phyloP scores from a whole-genome alignment of 2,888 invertebrate genomes.

The Eupithecia exiguata region DNA sequence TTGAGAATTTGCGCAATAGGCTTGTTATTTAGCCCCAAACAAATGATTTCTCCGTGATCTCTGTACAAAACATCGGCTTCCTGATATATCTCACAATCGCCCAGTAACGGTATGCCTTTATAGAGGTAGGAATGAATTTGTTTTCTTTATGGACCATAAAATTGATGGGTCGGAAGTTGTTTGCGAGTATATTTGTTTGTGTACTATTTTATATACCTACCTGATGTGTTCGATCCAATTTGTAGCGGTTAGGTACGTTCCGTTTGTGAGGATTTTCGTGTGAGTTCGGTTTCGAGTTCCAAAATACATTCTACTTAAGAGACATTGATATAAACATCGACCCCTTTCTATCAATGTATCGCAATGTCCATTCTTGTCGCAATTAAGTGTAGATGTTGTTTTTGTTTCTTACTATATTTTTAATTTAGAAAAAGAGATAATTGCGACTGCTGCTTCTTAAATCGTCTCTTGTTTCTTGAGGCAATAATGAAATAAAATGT shows the following conservation, averaged over 20 bases:
- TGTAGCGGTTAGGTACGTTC: not conserved
- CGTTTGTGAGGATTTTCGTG: not conserved
- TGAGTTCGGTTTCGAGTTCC: no score
- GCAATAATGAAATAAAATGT: no score
- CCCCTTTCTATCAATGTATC: not conserved
- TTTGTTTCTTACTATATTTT: not conserved
- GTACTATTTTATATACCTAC: slow-evolving; percentile 42
- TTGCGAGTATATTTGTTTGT: slow-evolving; percentile 43
- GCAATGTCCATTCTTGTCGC: not conserved
- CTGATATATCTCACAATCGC: slow-evolving; percentile 34
- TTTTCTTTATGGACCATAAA: slow-evolving; percentile 49
- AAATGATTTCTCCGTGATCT: slow-evolving; percentile 32
- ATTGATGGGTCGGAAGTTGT: slow-evolving; percentile 47
- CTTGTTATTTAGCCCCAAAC: slow-evolving; percentile 17
- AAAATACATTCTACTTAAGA: not conserved
- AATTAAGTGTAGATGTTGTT: not conserved
- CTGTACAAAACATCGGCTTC: slow-evolving; percentile 30
- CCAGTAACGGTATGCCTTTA: slow-evolving; percentile 36
- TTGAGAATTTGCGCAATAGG: not conserved
- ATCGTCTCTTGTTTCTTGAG: not conserved
- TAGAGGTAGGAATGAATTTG: slow-evolving; percentile 47
- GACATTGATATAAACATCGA: not conserved
- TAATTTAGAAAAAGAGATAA: not conserved
- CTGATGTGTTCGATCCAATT: slow-evolving; percentile 1
- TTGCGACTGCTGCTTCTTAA: not conserved